Evolutionary conservation across 2,113 vertebrate species (phyloP).

Genomic region (Craseonycteris thonglongyai): DNA sequence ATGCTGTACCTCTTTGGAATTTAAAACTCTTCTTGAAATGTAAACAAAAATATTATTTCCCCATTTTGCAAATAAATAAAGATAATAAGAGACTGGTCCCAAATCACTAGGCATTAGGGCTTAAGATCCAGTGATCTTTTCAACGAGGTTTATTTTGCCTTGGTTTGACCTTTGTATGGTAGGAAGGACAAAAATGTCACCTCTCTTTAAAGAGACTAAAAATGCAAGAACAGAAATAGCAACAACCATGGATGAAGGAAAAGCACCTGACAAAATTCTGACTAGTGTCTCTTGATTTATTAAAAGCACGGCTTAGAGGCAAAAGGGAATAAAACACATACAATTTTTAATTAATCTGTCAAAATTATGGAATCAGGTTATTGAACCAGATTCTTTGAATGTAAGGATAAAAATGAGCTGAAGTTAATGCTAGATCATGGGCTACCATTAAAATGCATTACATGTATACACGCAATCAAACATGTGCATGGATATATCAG

Average conservation of each 20-base stretch:
- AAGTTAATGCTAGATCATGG: background rate
- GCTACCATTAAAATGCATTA: background rate
- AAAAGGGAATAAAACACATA: background rate
- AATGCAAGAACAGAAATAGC: background rate
- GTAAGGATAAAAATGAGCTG: background rate
- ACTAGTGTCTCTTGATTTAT: slow-evolving; percentile 3
- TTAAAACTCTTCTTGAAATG: background rate
- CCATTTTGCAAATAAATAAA: background rate
- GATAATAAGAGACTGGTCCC: background rate
- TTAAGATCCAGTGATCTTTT: background rate
- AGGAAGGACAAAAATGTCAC: background rate
- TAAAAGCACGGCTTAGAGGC: background rate
- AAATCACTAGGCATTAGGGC: background rate
- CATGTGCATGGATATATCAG: background rate
- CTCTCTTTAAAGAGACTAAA: background rate
- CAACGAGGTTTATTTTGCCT: background rate
- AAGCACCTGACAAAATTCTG: background rate
- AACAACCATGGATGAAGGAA: background rate
- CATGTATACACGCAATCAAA: background rate
- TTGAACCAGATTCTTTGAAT: background rate
- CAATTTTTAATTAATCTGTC: background rate
- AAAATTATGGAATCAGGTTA: background rate
- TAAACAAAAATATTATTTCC: background rate
- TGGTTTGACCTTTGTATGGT: background rate
- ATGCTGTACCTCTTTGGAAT: background rate